Evolutionary conservation across 2,888 invertebrate genomes (phyloP).

Genomic region (Callyntrura guangdongensis): DNA sequence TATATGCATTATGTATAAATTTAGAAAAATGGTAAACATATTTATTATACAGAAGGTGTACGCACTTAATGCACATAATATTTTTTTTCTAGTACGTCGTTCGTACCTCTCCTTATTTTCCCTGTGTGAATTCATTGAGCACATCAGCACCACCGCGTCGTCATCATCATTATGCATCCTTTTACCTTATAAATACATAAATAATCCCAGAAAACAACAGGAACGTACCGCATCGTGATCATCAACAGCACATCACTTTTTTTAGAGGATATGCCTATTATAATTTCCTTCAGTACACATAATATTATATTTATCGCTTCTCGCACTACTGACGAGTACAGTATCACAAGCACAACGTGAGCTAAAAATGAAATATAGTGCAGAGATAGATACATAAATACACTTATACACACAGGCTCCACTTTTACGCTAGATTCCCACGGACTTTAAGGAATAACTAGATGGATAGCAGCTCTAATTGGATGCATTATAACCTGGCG

Average conservation of each 20-base stretch:
- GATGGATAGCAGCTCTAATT: conserved; percentile 11
- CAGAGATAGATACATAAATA: background rate
- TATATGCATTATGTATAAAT: background rate
- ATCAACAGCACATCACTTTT: conserved; percentile 30
- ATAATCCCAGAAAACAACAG: conserved; percentile 65
- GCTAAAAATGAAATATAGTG: conserved; percentile 62
- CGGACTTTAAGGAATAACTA: conserved; percentile 32
- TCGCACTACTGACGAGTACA: conserved; percentile 2
- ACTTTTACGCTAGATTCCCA: conserved; percentile 63
- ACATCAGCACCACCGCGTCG: conserved; percentile 64
- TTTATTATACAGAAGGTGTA: background rate
- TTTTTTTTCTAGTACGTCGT: too few relatives aligned
- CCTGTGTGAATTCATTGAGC: conserved; percentile 63
- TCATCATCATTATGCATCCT: conserved; percentile 63
- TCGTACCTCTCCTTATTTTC: conserved; percentile 9
- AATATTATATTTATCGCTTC: background rate
- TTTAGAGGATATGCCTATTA: background rate
- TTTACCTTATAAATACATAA: conserved; percentile 63
- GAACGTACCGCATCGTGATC: conserved; percentile 52
- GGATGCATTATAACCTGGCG: conserved; percentile 29
- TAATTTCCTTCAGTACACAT: background rate
- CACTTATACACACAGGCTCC: too few relatives aligned
- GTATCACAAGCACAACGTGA: conserved; percentile 32
- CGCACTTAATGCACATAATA: background rate
- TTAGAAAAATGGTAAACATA: background rate